phyloP scores from a whole-genome alignment of 2,797 vertebrate genomes.

The Ambastaia sidthimunki region DNA sequence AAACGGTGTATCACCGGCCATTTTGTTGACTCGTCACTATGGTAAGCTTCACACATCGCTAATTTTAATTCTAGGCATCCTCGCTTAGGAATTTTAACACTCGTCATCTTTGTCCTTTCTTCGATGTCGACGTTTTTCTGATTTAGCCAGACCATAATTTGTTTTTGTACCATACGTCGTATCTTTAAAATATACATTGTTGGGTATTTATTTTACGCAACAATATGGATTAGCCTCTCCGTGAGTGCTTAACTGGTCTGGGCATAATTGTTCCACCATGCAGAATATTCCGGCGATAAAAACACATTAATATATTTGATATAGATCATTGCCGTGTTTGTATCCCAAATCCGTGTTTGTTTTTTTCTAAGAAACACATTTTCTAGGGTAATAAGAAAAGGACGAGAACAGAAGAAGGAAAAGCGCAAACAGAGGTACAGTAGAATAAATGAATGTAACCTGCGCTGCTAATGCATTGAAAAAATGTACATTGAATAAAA shows the following conservation, averaged over 20 bases:
- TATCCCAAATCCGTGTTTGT: neutral
- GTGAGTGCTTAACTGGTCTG: constrained; percentile 14
- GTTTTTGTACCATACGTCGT: neutral
- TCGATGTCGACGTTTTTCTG: neutral
- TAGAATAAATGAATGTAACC: constrained; percentile 4
- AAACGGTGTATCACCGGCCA: constrained; percentile 5
- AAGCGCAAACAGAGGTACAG: constrained; percentile 39
- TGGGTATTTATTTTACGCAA: constrained; percentile 17
- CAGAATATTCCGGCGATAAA: constrained; percentile 35
- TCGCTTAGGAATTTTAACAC: constrained; percentile 19
- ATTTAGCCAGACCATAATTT: neutral
- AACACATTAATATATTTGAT: constrained; percentile 6
- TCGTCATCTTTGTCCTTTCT: constrained; percentile 21
- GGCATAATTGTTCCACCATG: constrained; percentile 41
- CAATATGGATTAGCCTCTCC: constrained; percentile 32
- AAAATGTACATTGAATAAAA: neutral
- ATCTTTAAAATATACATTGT: neutral
- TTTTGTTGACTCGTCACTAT: constrained; percentile 3
- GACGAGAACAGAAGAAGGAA: constrained; percentile 7
- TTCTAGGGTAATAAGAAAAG: neutral
- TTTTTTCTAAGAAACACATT: neutral
- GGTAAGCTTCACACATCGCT: constrained; percentile 34
- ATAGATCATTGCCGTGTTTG: neutral
- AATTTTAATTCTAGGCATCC: constrained; percentile 43
- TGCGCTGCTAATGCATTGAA: neutral